Base-by-base conservation (phyloP, 2,797 vertebrate genomes). In the Margarornis squamiger region DNA sequence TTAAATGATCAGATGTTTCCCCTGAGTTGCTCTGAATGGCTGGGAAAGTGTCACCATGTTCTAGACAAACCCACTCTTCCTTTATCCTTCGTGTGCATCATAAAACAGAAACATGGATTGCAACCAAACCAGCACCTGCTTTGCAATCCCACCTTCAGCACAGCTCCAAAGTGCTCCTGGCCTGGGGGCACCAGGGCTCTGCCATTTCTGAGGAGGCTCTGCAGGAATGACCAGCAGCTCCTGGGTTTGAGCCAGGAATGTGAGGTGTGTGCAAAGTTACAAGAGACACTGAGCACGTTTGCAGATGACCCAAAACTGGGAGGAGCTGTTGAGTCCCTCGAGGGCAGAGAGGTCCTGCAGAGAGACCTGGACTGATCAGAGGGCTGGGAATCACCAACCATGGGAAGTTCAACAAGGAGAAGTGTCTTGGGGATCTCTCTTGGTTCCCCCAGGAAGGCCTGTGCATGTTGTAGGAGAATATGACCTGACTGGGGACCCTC, bases 1-100 rank as follows among this genome's bases (percentile, higher is more conserved):
- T 84, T 76, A 88, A 94, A 90, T 63, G 82, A 81, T 70, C 58
- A 59, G 59, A 55, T 94, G 34, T 86, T 97, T 90, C 73, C 70
- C 58, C 51, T 66, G 83, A 76, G 67, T 76, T 59, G 66, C 51
- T 93, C 46, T 75, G 78, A 62, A 63, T 85, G 68, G 49, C 65
- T 95, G 74, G 73, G 66, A 29, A 82, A 80, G 23, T 29, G 76
- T 91, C 90, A 93, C 8, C 1, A 2, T 15, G 16, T 34, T 74
- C 16, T 8, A 62, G 86, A 76, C 30, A 95, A 86, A 93, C 17
- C 39, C 46, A 15, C 4, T 30, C 59, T 77, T 88, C 34, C n/a
- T 66, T 83, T 46, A 22, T 43, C 38, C 59, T 78, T 67, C 2
- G 1, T 20, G 45, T 55, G 79, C 67, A 84, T 73, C 66, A 10